Conservation (phyloP, 2,113 vertebrate species). For the Neofelis nebulosa region DNA sequence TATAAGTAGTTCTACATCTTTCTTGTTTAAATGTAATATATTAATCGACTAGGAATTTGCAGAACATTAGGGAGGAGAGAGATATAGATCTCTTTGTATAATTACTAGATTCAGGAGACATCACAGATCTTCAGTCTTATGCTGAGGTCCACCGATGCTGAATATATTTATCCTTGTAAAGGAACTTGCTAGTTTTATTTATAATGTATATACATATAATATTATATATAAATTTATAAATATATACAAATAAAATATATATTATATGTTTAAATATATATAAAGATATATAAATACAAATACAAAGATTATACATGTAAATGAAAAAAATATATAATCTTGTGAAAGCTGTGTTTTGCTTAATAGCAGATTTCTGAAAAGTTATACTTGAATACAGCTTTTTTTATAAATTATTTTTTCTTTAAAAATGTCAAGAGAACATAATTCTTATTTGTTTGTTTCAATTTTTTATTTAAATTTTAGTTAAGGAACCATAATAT, state of each 20-base stretch:
- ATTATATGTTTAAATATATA: neutral
- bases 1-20: neutral
- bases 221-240: neutral
- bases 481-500: neutral
- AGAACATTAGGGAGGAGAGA: neutral
- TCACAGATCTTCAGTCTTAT: neutral
- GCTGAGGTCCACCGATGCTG: neutral
- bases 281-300: neutral
- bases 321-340: neutral
- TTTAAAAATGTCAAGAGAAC: neutral
- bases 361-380: slow-evolving; percentile 18
- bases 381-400: neutral
- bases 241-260: neutral
- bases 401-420: slow-evolving; percentile 4
- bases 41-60: slow-evolving; percentile 22
- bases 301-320: neutral
- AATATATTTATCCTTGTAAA: slow-evolving; percentile 14
- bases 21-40: neutral
- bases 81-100: neutral
- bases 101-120: neutral
- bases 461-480: neutral
- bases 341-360: neutral
- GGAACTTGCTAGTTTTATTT: neutral
- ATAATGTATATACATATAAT: neutral
- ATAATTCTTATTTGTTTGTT: neutral